phyloP scores from a whole-genome alignment of 2,113 vertebrate species.

The Neopipo cinnamomea region DNA sequence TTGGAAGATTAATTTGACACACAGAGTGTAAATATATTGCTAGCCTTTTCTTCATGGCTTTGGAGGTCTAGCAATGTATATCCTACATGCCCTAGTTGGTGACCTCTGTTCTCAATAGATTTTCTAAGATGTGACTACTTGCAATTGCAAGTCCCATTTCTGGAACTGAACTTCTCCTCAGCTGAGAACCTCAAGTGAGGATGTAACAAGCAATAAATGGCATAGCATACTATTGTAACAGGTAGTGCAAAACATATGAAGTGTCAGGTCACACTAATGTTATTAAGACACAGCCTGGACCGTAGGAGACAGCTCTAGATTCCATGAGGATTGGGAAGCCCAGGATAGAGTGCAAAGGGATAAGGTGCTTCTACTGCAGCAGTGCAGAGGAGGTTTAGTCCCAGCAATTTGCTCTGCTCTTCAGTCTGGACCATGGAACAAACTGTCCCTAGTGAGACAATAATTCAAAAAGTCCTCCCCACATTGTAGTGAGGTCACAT shows the following conservation, averaged over 20 bases:
- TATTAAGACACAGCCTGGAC: not conserved
- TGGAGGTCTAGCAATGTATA: not conserved
- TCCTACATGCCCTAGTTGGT: not conserved
- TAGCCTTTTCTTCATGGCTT: not conserved
- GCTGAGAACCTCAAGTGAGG: not conserved
- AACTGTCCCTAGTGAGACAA: not conserved
- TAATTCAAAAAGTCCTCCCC: not conserved
- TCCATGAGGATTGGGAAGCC: not conserved
- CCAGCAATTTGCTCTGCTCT: not conserved
- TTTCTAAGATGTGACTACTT: not conserved
- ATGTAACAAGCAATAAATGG: not conserved
- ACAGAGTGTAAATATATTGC: not conserved
- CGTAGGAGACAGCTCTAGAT: not conserved
- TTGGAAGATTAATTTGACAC: not conserved
- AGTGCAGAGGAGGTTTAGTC: not conserved
- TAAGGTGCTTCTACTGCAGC: not conserved
- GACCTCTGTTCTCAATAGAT: not conserved
- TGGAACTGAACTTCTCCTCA: not conserved
- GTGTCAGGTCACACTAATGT: not conserved
- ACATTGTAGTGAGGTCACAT: not conserved
- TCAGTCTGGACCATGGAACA: not conserved
- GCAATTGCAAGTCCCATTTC: not conserved
- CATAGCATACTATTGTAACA: not conserved
- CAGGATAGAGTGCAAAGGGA: not conserved
- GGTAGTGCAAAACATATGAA: not conserved